Evolutionary conservation across 2,888 invertebrate species (phyloP).

Genomic region (Agonopterix heracliana): DNA sequence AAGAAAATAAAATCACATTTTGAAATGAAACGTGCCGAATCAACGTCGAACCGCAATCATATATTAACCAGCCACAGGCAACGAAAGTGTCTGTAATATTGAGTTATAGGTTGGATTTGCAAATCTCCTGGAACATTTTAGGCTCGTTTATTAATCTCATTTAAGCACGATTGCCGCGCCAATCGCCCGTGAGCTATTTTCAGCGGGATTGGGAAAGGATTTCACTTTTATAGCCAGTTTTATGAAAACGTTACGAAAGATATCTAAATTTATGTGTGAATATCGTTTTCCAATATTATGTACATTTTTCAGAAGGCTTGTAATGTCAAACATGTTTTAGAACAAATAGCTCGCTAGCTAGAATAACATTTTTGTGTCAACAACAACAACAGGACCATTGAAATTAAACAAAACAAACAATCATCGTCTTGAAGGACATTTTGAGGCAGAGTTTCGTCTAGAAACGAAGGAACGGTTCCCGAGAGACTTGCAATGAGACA

Average conservation of each 20-base stretch:
- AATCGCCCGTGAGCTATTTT: constrained; percentile 35
- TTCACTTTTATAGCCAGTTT: constrained; percentile 23
- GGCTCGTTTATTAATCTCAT: constrained; percentile 44
- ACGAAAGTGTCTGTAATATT: background rate
- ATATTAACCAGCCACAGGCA: background rate
- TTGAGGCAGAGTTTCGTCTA: too few relatives aligned
- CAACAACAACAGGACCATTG: too few relatives aligned
- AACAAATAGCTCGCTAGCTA: background rate
- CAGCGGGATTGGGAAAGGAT: constrained; percentile 27
- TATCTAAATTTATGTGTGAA: constrained; percentile 12
- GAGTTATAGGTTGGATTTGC: constrained; percentile 3
- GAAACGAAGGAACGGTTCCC: too few relatives aligned
- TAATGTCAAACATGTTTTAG: background rate
- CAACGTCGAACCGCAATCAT: too few relatives aligned
- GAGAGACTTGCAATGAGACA: too few relatives aligned
- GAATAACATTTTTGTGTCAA: too few relatives aligned
- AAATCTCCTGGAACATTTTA: constrained; percentile 1
- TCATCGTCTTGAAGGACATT: too few relatives aligned
- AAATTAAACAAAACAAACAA: too few relatives aligned
- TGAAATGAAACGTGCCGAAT: too few relatives aligned
- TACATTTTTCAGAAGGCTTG: background rate
- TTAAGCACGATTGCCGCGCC: constrained; percentile 40
- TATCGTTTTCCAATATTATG: constrained; percentile 29
- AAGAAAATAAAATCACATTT: too few relatives aligned
- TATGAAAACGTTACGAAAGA: constrained; percentile 10